Conservation (phyloP, 2,797 vertebrate genomes). For the Leucoraja ocellata region DNA sequence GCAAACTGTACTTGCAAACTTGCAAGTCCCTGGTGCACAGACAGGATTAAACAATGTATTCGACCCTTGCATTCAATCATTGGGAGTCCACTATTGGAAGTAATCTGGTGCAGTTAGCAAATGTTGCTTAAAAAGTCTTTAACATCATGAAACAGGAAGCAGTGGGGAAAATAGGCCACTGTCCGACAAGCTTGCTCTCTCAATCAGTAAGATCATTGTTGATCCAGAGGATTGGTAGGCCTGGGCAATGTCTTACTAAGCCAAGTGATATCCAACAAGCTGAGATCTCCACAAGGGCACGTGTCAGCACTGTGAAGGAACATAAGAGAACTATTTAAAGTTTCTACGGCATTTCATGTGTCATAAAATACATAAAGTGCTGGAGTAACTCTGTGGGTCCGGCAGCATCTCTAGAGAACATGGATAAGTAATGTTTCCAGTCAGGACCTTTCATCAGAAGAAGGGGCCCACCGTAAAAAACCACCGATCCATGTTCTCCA, state of each 20-base stretch:
- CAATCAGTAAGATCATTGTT: too few species aligned
- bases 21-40: background rate
- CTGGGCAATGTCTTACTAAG: background rate
- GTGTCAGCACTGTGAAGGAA: background rate
- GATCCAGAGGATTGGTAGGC: background rate
- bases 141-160: too few species aligned
- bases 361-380: too few species aligned
- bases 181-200: too few species aligned
- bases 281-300: background rate
- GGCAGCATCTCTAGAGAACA: too few species aligned
- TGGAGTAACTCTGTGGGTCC: too few species aligned
- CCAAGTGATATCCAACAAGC: background rate
- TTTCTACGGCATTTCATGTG: background rate
- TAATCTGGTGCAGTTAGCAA: background rate
- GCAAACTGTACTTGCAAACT: background rate
- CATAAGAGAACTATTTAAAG: background rate
- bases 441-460: too few species aligned
- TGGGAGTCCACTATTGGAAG: background rate
- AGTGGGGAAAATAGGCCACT: too few species aligned
- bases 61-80: background rate
- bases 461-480: too few species aligned
- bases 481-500: too few species aligned
- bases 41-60: background rate
- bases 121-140: background rate
- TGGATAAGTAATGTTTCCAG: too few species aligned